These are phyloP conservation scores for Orchesella flavescens DNA, from an alignment of 2,888 invertebrate genomes.

Conservation along the genomic window DNA sequence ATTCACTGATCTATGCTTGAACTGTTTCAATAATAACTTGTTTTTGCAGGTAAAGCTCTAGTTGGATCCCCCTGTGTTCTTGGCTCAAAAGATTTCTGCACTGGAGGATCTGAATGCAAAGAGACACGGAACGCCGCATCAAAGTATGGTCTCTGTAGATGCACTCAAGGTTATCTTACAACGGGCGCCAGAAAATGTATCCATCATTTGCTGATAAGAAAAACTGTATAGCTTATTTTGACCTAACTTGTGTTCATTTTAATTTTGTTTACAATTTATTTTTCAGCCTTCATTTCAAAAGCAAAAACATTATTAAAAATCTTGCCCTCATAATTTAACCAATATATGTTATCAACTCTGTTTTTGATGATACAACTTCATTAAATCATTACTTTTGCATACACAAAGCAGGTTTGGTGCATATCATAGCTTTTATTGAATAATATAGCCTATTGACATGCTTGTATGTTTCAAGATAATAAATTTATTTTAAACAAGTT, in stretches of 20 bases:
- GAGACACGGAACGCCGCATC: constrained; percentile 29
- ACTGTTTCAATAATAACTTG: too few species aligned
- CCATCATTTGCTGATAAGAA: constrained; percentile 41
- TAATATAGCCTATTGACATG: too few species aligned
- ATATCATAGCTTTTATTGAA: too few species aligned
- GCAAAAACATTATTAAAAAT: too few species aligned
- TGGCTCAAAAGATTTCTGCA: constrained; percentile 41
- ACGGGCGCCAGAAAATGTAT: constrained; percentile 38
- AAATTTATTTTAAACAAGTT: too few species aligned
- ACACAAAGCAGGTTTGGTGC: too few species aligned
- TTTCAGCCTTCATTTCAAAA: neutral
- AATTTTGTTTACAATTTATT: too few species aligned
- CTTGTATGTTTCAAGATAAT: too few species aligned
- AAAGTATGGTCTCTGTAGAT: constrained; percentile 45
- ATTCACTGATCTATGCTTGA: too few species aligned
- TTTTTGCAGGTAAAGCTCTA: constrained; percentile 8
- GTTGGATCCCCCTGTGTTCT: constrained; percentile 36
- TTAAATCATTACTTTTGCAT: too few species aligned
- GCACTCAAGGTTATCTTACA: constrained; percentile 35
- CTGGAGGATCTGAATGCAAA: constrained; percentile 42
- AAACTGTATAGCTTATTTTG: neutral
- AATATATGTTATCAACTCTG: neutral
- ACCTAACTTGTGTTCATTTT: too few species aligned
- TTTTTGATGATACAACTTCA: neutral
- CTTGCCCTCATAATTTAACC: too few species aligned